Base-by-base conservation (phyloP, 2,888 invertebrate genomes). In the Elaeidobius kamerunicus region DNA sequence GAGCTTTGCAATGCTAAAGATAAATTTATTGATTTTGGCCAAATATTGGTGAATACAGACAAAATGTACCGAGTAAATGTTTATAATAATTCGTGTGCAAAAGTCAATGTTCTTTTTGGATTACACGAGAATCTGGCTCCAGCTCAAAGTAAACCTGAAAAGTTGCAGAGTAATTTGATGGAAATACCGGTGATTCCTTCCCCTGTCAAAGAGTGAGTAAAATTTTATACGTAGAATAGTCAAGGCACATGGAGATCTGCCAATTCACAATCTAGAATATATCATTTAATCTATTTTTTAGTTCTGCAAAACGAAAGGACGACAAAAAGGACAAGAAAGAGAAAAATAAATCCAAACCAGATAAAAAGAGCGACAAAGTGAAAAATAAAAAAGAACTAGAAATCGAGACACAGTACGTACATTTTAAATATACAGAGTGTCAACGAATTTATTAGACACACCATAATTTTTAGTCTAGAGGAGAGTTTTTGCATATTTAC, bases 81-180 rank as follows among this genome's bases (percentile, higher is more conserved):
- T n/a, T 71, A 79, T 62, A 84, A 84, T 61, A 75, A 78, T 50
- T 78, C 79, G 50, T 74, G 76, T 61, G 76, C 77, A 32, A 63
- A 76, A 2, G 73, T 83, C n/a, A 73, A 76, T n/a, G 75, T 80
- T 1, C 69, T 64, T 40, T 78, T 81, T 54, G 74, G 76, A 62
- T 72, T 82, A 40, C 72, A 73, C 54, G 75, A 79, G 16, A 75
- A 75, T 65, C 74, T 78, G 43, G 73, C 75, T 3, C 61, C 65
- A 36, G 49, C 55, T 9, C 59, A 28, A 15, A 56, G 45, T 32
- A 44, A 54, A 23, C 51, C 42, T 3, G 53, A 54, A 17, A 52
- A 58, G 17, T 20, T 69, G 1, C 60, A 62, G 20, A 47, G 27
- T 1, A 56, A 60, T 1, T 64, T 64, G 45, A 67, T 67, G 44